Percentiles rank a stretch among this genome's conserved stretches.
Evolutionary conservation across 2,888 invertebrate species (phyloP).

Genomic region (Drosophila subsilvestris): DNA sequence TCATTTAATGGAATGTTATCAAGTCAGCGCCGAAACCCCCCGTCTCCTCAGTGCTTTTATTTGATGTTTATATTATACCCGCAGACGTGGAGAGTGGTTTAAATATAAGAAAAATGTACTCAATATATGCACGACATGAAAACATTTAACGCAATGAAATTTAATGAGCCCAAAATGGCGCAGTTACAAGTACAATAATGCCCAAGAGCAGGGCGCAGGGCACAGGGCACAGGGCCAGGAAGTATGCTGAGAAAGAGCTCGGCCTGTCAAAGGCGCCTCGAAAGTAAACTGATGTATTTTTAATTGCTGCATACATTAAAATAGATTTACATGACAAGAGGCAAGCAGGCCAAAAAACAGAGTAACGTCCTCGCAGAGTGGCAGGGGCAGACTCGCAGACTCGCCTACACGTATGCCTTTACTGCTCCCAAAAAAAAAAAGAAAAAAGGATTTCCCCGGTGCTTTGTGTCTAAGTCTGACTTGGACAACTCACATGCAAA

Average conservation of each 20-base stretch:
- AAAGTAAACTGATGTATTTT: constrained; percentile 68
- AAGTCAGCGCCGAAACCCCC: constrained; percentile 11
- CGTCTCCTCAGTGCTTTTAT: constrained; percentile 15
- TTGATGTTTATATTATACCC: constrained; percentile 61
- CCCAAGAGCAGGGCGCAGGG: no score
- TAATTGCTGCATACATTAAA: constrained; percentile 78
- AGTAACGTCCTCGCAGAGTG: constrained; percentile 1
- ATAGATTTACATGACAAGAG: constrained; percentile 69
- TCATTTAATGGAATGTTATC: constrained; percentile 38
- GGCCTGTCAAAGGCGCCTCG: constrained; percentile 25
- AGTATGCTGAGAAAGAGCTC: constrained; percentile 4
- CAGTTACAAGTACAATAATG: constrained; percentile 37
- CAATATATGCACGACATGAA: constrained; percentile 30
- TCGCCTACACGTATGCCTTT: no score
- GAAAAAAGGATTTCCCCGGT: no score
- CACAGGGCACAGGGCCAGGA: constrained; percentile 17
- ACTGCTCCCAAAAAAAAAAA: constrained; percentile 18
- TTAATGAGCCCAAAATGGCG: constrained; percentile 66
- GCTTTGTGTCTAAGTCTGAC: constrained; percentile 11
- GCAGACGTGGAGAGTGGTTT: constrained; percentile 11
- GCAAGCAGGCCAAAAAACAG: constrained; percentile 12
- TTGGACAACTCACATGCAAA: constrained; percentile 54
- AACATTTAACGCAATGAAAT: constrained; percentile 57
- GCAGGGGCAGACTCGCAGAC: no score
- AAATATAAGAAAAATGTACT: constrained; percentile 49